Conservation (phyloP, 2,888 invertebrate species). For the Meghimatium bilineatum region DNA sequence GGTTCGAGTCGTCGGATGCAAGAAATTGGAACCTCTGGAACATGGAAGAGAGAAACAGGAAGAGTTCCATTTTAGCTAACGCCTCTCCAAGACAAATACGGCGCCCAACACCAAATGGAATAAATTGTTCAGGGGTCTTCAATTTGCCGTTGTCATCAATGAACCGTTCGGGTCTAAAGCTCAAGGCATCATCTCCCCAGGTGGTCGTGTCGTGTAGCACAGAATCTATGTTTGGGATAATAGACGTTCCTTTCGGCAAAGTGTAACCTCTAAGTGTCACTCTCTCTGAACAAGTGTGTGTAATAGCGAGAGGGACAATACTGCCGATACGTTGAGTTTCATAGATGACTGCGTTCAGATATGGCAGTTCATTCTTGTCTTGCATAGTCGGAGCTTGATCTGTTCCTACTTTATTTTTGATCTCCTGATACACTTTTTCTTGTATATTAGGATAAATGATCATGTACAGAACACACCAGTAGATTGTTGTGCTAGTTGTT, state of each 20-base stretch:
- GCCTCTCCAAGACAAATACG: background rate
- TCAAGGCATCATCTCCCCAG: slow-evolving; percentile 32
- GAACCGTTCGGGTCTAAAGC: no score
- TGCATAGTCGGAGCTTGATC: no score
- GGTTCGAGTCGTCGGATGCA: background rate
- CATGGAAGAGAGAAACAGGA: background rate
- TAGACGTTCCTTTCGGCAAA: slow-evolving; percentile 59
- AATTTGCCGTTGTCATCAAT: no score
- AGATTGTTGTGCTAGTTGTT: slow-evolving; percentile 87
- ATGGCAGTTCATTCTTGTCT: no score
- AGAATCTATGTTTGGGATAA: slow-evolving; percentile 55
- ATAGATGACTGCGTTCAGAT: no score
- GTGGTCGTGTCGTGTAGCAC: slow-evolving; percentile 51
- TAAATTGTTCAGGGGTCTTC: no score
- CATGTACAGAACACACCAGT: no score
- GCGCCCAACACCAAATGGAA: background rate
- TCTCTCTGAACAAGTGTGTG: slow-evolving; percentile 56
- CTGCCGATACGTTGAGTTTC: slow-evolving; percentile 10
- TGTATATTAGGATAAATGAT: no score
- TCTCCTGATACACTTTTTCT: no score
- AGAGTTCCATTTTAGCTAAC: background rate
- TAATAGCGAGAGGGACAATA: slow-evolving; percentile 54
- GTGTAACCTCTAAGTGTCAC: slow-evolving; percentile 20
- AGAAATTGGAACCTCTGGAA: background rate
- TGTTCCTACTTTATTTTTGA: no score